Evolutionary conservation across 2,113 vertebrate species (phyloP), one percentile per base, ranked within the genome.

Genomic region (Psephotus haematonotus): DNA sequence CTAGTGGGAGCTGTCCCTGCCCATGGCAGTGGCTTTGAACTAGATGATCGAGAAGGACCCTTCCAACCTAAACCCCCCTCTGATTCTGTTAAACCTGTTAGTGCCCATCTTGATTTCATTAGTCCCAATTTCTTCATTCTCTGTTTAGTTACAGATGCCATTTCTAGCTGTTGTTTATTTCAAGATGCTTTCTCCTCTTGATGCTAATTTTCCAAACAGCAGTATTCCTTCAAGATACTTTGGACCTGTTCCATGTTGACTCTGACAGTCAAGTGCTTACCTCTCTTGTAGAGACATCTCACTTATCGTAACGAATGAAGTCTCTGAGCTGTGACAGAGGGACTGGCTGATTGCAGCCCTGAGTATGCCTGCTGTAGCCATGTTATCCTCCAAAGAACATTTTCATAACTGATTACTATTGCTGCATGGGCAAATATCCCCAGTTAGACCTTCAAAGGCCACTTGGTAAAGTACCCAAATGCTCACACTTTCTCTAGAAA

Each of bases 241-340:
- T 55, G 64, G 31, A n/a, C 50, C 35, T 55, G 74, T 33, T 52
- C 20, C 41, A 10, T 3, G 10, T 19, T 64, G 53, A 29, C 69
- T 44, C 63, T 37, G 31, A 33, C n/a, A 59, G 37, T 31, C 24
- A 69, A 57, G 71, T 20, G 3, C 31, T 53, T 37, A 1, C 12
- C 55, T 64, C 43, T 64, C 22, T 9, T 17, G 44, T 10, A 53
- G n/a, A 10, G 33, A 33, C 33, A 59, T n/a, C 22, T 35, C 13
- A 35, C 52, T 29, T 19, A 47, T 52, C 2, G 0, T 46, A 39
- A 24, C 1, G 33, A 74, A 64, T 4, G 4, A 50, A n/a, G 1
- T 3, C 17, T 27, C 53, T 16, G 63, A 57, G 55, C 53, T 57
- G 49, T 31, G n/a, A 7, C 50, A 11, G 4, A 31, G 27, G 3